These are phyloP conservation scores for Stenodera caucasica DNA, from an alignment of 2,888 invertebrate genomes.

Conservation along the genomic window DNA sequence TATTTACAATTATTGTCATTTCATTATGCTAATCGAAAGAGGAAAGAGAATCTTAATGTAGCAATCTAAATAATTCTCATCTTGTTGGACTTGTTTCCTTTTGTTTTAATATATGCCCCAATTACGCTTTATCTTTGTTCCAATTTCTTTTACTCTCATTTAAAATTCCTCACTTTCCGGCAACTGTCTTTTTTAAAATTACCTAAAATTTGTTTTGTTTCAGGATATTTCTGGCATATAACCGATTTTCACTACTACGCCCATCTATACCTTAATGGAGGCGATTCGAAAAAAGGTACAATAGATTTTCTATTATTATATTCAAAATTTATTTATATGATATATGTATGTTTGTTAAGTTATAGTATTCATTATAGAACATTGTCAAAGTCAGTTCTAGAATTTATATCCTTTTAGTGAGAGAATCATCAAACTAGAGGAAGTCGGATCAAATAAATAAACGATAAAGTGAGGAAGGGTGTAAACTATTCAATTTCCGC, in stretches of 20 bases:
- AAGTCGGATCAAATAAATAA: not conserved
- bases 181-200: no score
- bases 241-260: slow-evolving; percentile 91
- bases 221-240: slow-evolving; percentile 96
- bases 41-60: no score
- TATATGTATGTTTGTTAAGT: no score
- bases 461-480: not conserved
- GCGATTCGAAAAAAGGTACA: slow-evolving; percentile 75
- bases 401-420: not conserved
- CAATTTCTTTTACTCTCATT: no score
- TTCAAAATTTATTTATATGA: not conserved
- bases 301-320: slow-evolving; percentile 39
- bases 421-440: not conserved
- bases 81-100: no score
- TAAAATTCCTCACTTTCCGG: no score
- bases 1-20: no score
- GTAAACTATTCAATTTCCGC: slow-evolving; percentile 1
- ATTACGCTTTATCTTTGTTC: no score
- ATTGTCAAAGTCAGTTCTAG: not conserved
- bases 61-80: no score
- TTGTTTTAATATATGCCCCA: no score
- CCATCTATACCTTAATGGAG: slow-evolving; percentile 73
- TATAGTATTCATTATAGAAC: not conserved
- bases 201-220: slow-evolving; percentile 54
- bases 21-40: no score